Percentiles rank a stretch among this genome's conserved stretches.
These are phyloP conservation scores for Anoplius nigerrimus DNA, from an alignment of 2,888 invertebrate species.

Conservation along the genomic window DNA sequence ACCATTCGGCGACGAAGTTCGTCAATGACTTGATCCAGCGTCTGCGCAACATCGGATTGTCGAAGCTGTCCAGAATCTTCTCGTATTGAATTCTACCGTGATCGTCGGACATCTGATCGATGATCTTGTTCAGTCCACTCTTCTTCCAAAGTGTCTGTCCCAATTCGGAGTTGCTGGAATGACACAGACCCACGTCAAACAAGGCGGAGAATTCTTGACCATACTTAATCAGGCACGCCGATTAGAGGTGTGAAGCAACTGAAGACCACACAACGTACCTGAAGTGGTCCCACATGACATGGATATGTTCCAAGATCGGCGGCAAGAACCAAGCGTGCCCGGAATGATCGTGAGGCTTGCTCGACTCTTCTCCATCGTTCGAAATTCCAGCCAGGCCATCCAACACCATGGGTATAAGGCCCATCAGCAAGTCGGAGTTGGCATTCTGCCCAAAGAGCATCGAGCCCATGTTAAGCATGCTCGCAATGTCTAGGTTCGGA, in stretches of 20 bases:
- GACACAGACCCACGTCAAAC: too few relatives aligned
- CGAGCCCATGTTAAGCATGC: conserved; percentile 64
- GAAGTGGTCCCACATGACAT: conserved; percentile 87
- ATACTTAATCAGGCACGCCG: too few relatives aligned
- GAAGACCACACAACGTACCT: conserved; percentile 52
- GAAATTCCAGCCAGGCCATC: conserved; percentile 80
- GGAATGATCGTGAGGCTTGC: conserved; percentile 79
- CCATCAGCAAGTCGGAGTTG: conserved; percentile 77
- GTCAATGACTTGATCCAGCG: conserved; percentile 88
- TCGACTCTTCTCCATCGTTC: conserved; percentile 80
- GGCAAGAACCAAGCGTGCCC: conserved; percentile 85
- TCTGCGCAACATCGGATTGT: conserved; percentile 87
- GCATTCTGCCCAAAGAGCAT: conserved; percentile 71
- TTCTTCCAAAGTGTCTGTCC: conserved; percentile 85
- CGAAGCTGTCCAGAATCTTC: conserved; percentile 85
- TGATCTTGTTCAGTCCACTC: conserved; percentile 82
- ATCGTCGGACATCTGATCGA: conserved; percentile 82
- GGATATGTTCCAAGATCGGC: conserved; percentile 82
- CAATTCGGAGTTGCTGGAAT: conserved; percentile 82
- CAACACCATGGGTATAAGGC: conserved; percentile 82
- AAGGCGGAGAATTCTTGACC: neutral
- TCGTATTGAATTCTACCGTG: conserved; percentile 84
- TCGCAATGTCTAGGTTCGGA: conserved; percentile 60
- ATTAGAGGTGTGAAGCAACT: neutral
- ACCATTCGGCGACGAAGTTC: conserved; percentile 84